Evolutionary conservation across 2,113 vertebrate genomes (phyloP), one percentile per base, ranked within the genome.

Genomic region (Eudorcas thomsonii): DNA sequence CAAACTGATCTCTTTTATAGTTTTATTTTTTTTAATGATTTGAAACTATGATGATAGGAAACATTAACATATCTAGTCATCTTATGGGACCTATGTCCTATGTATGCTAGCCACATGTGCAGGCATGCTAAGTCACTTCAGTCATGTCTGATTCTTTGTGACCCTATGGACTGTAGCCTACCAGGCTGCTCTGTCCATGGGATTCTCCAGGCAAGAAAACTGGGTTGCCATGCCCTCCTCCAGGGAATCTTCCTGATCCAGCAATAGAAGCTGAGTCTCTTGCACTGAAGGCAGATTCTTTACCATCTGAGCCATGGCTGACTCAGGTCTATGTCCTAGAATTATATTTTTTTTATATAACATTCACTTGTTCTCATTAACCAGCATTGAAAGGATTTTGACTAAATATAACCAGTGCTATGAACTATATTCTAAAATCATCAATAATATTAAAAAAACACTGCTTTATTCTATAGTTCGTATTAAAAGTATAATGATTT

Each of bases 351-450:
- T 83, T 83, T 82, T 23, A 64, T 64, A 9, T 39, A 82, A 82
- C 8, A 81, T 36, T 91, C 23, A 91, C 21, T 91, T 82, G 62
- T 82, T 64, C 45, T 39, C 48, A 83, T 54, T 84, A 92, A 91
- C 54, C 25, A 16, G 5, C 26, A 82, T n/a, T 52, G 57, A 82
- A 64, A 59, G 77, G 16, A 82, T 82, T 91, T 52, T 91, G 33
- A 64, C 25, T 39, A 82, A 50, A 52, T 91, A 91, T 64, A 82
- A 39, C 21, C 45, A 62, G 45, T 39, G 45, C 90, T 80, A 64
- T 91, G 45, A 91, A 64, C 62, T 62, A 64, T 64, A 91, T 91
- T 64, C 25, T 82, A 64, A 91, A 64, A 82, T 91, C 57, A 91
- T 50, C 7, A 78, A 17, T 64, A 62, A 78, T 28, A 52, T n/a